Evolutionary conservation across 2,113 vertebrate genomes (phyloP).

Genomic region (Oryctolagus cuniculus): mOryCun1.1 NC_091437.1:35842501-35843000

Average conservation of each 20-base stretch:
- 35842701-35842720: not conserved
- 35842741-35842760: not conserved
- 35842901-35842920: not conserved
- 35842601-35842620: not conserved
- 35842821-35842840: not conserved
- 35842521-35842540: not conserved
- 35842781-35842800: not conserved
- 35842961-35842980: not conserved
- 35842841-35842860: not conserved
- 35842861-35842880: not conserved
- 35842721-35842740: not conserved
- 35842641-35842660: not conserved
- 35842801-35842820: not conserved
- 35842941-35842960: not conserved
- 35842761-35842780: not conserved
- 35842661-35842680: not conserved
- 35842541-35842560: not conserved
- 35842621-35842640: not conserved
- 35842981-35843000: not conserved
- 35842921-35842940: not conserved
- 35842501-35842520: not conserved
- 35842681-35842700: not conserved
- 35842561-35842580: not conserved
- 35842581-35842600: not conserved
- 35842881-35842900: not conserved